These are phyloP conservation scores for Chelidonichthys spinosus DNA, from an alignment of 2,797 vertebrate genomes.

Conservation along the genomic window DNA sequence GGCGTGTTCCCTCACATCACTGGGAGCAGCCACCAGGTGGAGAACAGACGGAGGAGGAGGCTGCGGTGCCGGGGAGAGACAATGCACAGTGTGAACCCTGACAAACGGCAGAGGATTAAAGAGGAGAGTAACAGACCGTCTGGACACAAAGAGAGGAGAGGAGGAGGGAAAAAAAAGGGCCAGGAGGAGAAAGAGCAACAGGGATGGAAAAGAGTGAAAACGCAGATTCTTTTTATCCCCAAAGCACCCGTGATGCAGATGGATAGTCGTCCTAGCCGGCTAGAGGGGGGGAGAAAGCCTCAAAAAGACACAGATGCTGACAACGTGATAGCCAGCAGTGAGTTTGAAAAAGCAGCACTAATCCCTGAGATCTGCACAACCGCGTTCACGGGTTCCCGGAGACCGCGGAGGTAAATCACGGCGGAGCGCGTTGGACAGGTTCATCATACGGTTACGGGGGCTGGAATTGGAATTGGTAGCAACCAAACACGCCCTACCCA, in stretches of 20 bases:
- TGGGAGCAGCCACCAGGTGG: constrained; percentile 25
- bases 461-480: constrained; percentile 28
- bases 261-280: constrained; percentile 4
- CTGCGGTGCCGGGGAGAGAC: not conserved
- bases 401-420: constrained; percentile 25
- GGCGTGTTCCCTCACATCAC: constrained; percentile 37
- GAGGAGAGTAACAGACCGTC: constrained; percentile 13
- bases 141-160: constrained; percentile 13
- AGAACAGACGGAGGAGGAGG: constrained; percentile 28
- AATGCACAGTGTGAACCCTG: constrained; percentile 20
- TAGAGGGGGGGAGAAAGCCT: not conserved
- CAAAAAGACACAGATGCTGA: not conserved
- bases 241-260: not conserved
- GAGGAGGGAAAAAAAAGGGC: not conserved
- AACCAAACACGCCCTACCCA: constrained; percentile 31
- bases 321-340: constrained; percentile 6
- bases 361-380: not conserved
- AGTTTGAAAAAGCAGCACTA: not conserved
- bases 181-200: not conserved
- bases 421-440: constrained; percentile 1
- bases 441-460: constrained; percentile 27
- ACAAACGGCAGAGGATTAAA: constrained; percentile 31
- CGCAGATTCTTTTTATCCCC: not conserved
- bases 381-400: not conserved
- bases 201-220: not conserved